Evolutionary conservation across 1,140 invertebrate genomes (phyloP), one percentile per base, ranked within the genome.

Genomic region (Homalodisca vitripennis): DNA sequence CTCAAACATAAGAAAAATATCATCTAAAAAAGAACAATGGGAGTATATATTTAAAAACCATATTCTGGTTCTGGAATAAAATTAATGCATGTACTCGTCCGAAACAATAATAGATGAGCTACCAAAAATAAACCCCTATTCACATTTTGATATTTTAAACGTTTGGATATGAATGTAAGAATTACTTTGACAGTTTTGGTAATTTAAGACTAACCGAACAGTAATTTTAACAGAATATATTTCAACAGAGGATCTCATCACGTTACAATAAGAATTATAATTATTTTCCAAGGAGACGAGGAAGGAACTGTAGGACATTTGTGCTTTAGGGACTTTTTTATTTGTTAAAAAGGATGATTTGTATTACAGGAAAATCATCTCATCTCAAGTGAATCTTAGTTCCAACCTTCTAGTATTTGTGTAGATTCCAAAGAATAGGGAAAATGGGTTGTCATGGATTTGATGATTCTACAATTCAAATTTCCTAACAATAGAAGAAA

Each of bases 121-220:
- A 41, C 55, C 70, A 27, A 46, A 62, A 17, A n/a, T n/a, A 47
- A 62, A 62, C 24, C 70, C 1, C 41, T 71, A 48, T n/a, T 41
- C 64, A 34, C 60, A 67, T 63, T 27, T 29, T n/a, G 63, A 67
- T 29, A 41, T 67, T n/a, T 20, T 62, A 79, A 79, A 71, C 26
- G 64, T n/a, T n/a, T 14, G 60, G 46, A 22, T 20, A 29, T 41
- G n/a, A 57, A n/a, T n/a, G n/a, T 30, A 51, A 66, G n/a, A n/a
- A 66, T 17, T 67, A 67, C 46, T 71, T 68, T 57, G 66, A 68
- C 26, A 53, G 48, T 34, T 57, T 68, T 57, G 55, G 55, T 6
- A 60, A 68, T 32, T 17, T 68, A 12, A 68, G 32, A 32, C 66
- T n/a, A n/a, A n/a, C n/a, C n/a, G n/a, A 48, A 10, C 66, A 31